Percentiles rank a stretch among this genome's conserved stretches.
phyloP scores from a whole-genome alignment of 1,140 invertebrate genomes.

The Nasonia vitripennis region DNA sequence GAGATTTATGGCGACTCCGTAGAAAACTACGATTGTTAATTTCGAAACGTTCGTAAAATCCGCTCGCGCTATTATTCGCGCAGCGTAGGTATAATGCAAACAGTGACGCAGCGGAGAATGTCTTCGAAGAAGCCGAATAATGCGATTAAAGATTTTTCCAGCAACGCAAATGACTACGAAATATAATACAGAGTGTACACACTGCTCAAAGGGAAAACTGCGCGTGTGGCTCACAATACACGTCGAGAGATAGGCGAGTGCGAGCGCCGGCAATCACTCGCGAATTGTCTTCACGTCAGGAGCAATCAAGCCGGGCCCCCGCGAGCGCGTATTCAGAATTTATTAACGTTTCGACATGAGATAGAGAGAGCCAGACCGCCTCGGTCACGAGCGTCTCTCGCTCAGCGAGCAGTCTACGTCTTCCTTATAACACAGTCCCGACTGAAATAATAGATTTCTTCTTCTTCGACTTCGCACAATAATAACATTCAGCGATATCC shows the following conservation, averaged over 20 bases:
- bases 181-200: not conserved
- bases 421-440: not conserved
- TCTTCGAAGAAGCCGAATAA: not conserved
- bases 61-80: no score
- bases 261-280: slow-evolving; percentile 24
- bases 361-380: slow-evolving; percentile 12
- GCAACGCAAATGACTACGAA: not conserved
- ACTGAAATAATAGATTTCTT: slow-evolving; percentile 26
- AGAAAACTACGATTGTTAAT: not conserved
- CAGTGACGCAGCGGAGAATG: not conserved
- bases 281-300: slow-evolving; percentile 47
- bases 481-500: slow-evolving; percentile 12
- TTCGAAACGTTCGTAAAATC: not conserved
- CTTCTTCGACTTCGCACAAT: slow-evolving; percentile 29
- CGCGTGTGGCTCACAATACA: slow-evolving; percentile 3
- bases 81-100: no score
- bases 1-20: not conserved
- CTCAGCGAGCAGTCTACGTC: slow-evolving; percentile 47
- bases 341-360: slow-evolving; percentile 45
- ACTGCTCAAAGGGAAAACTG: no score
- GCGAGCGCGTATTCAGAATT: slow-evolving; percentile 39
- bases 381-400: slow-evolving; percentile 43
- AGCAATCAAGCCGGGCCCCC: slow-evolving; percentile 51
- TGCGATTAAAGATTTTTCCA: not conserved
- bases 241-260: not conserved